A percentile compares a stretch with the other conserved stretches of the same genome.
Evolutionary conservation across 2,797 vertebrate genomes (phyloP).

Genomic region (Sebastes steindachneri): DNA sequence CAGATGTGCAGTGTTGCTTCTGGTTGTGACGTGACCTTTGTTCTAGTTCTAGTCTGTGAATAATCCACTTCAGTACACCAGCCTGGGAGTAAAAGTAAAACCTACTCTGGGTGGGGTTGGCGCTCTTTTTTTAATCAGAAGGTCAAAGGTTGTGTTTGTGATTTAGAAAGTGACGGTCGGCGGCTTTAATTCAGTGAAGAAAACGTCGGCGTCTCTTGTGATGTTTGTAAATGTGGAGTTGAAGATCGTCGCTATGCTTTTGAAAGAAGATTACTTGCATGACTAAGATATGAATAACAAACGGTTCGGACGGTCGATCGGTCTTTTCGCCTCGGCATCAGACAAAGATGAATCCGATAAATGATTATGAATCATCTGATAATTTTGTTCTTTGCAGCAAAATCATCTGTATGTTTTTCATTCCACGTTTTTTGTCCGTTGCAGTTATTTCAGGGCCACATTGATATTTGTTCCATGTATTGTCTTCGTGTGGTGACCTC

Average conservation of each 20-base stretch:
- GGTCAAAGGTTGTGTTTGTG: constrained; percentile 16
- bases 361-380: no score
- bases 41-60: background rate
- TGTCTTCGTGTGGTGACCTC: constrained; percentile 30
- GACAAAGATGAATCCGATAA: background rate
- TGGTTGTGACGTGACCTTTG: background rate
- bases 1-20: background rate
- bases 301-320: background rate
- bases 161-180: background rate
- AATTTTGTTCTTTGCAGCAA: background rate
- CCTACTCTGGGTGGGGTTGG: background rate
- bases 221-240: background rate
- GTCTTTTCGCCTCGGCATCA: background rate
- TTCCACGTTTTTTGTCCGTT: background rate
- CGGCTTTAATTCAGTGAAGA: background rate
- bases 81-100: background rate
- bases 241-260: background rate
- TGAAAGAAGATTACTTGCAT: background rate
- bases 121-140: background rate
- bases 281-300: background rate
- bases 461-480: constrained; percentile 56
- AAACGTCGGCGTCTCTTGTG: background rate
- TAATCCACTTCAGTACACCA: background rate
- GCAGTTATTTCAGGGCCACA: background rate
- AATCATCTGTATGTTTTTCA: background rate